These are phyloP conservation scores for Sphaeramia orbicularis DNA, from an alignment of 2,797 vertebrate species.

Conservation along the genomic window DNA sequence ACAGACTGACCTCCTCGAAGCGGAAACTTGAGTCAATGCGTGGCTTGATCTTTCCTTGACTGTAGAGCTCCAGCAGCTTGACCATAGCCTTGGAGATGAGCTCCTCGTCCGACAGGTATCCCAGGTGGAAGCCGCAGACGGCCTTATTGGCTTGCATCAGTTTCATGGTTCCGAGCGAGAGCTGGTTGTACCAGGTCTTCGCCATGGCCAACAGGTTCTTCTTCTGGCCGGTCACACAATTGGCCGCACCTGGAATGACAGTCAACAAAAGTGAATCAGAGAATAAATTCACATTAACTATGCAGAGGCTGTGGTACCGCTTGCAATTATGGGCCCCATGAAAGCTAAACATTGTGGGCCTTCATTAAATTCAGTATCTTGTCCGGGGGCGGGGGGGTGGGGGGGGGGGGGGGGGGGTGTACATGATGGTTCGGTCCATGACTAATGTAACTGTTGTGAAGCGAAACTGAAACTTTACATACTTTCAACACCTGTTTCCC, in stretches of 20 bases:
- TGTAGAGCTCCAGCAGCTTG: constrained; percentile 87
- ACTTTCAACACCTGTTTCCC: too few relatives aligned
- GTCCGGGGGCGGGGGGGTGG: too few relatives aligned
- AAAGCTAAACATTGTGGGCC: too few relatives aligned
- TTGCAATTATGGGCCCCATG: too few relatives aligned
- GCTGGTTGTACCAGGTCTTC: constrained; percentile 95
- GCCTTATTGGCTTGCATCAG: constrained; percentile 91
- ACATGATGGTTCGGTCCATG: too few relatives aligned
- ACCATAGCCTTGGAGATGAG: constrained; percentile 80
- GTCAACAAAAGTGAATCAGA: background rate
- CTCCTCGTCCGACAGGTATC: constrained; percentile 79
- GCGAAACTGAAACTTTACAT: too few relatives aligned
- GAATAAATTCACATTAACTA: background rate
- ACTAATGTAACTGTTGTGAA: too few relatives aligned
- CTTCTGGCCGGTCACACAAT: constrained; percentile 90
- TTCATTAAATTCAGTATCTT: too few relatives aligned
- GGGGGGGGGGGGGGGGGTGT: too few relatives aligned
- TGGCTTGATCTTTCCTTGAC: constrained; percentile 92
- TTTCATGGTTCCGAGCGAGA: constrained; percentile 89
- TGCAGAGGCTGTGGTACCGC: too few relatives aligned
- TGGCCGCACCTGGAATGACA: constrained; percentile 85
- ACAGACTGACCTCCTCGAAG: constrained; percentile 89
- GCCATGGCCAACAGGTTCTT: constrained; percentile 91
- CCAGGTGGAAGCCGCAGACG: constrained; percentile 90
- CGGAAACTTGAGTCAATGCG: constrained; percentile 90